A percentile compares a stretch with the other conserved stretches of the same genome.
phyloP scores from a whole-genome alignment of 2,797 vertebrate genomes.

The Buceros bicornis region DNA sequence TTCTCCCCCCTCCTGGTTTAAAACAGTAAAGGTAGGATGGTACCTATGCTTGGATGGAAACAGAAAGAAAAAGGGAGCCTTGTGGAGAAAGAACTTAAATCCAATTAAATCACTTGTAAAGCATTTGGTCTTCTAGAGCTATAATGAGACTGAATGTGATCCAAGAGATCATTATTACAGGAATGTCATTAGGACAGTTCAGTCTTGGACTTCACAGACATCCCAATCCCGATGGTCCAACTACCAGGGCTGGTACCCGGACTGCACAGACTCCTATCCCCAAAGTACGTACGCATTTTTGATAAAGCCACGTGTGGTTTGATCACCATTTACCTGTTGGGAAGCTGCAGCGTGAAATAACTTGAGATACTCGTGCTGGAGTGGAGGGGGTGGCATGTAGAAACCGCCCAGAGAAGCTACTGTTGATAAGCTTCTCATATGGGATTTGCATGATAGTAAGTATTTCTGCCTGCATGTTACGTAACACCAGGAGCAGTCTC shows the following conservation, averaged over 20 bases:
- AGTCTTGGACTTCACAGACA: neutral
- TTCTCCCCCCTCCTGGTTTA: neutral
- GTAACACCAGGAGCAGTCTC: neutral
- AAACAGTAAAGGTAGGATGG: neutral
- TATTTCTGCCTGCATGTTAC: neutral
- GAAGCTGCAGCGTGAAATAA: neutral
- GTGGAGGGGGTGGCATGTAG: fast-evolving
- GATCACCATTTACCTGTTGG: neutral
- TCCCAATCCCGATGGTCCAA: neutral
- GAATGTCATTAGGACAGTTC: neutral
- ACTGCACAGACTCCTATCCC: neutral
- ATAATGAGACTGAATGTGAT: neutral
- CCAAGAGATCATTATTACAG: neutral
- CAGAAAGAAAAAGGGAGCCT: neutral
- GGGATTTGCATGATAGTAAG: neutral
- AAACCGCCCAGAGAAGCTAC: neutral
- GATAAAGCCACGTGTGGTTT: neutral
- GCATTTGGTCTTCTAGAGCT: neutral
- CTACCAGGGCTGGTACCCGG: neutral
- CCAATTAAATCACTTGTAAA: neutral
- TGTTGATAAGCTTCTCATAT: neutral
- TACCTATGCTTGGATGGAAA: neutral
- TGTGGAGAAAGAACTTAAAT: neutral
- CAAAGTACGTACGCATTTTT: neutral
- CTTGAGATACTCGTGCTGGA: neutral